These are phyloP conservation scores for Diglossa cyanea DNA, from an alignment of 2,797 vertebrate species.

Conservation along the genomic window DNA sequence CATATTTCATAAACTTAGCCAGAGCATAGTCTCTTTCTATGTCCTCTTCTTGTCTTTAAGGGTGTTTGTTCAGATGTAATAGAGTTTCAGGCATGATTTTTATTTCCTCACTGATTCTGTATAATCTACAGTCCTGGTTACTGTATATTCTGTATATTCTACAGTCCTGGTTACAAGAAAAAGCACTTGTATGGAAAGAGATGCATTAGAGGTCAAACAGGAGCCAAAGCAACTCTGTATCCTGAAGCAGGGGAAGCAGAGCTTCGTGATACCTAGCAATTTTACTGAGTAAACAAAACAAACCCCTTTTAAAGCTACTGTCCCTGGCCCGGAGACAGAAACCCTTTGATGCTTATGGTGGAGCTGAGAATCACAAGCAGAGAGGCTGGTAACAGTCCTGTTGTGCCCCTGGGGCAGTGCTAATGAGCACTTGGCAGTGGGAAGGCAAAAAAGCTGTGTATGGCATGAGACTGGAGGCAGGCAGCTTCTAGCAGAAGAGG, in stretches of 20 bases:
- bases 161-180: background rate
- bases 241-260: background rate
- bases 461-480: background rate
- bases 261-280: background rate
- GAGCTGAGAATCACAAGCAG: background rate
- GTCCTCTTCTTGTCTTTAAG: background rate
- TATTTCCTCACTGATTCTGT: background rate
- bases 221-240: background rate
- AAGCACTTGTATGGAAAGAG: background rate
- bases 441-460: background rate
- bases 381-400: background rate
- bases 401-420: background rate
- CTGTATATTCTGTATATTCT: background rate
- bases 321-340: background rate
- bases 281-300: background rate
- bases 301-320: background rate
- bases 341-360: rapidly evolving
- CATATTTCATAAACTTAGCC: background rate
- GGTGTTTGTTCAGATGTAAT: background rate
- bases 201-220: background rate
- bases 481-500: background rate
- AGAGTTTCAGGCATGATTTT: background rate
- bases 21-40: background rate
- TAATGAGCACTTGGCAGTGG: background rate
- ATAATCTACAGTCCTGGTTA: background rate